Conservation (phyloP, 2,797 vertebrate genomes). For the Avahi laniger region DNA sequence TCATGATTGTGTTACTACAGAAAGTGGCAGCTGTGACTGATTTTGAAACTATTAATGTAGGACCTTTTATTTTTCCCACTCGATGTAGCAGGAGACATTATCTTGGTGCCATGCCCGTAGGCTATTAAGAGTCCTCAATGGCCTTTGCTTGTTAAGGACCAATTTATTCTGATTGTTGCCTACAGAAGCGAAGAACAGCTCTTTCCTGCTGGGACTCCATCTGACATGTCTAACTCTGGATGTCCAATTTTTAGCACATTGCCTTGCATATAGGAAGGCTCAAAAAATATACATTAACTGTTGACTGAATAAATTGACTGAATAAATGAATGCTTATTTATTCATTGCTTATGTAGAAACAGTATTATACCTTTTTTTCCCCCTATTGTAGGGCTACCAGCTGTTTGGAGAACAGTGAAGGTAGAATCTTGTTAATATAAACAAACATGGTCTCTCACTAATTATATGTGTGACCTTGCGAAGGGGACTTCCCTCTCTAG, state of each 20-base stretch:
- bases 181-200: neutral
- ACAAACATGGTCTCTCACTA: slow-evolving; percentile 53
- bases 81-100: neutral
- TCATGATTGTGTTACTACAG: neutral
- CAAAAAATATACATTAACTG: neutral
- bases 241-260: neutral
- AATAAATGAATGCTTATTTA: neutral
- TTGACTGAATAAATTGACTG: neutral
- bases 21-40: neutral
- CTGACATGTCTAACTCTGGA: neutral
- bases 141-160: neutral
- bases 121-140: neutral
- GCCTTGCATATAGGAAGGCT: neutral
- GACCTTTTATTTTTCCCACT: neutral
- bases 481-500: slow-evolving; percentile 57
- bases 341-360: neutral
- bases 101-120: no score
- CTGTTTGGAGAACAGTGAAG: slow-evolving; percentile 33
- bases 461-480: slow-evolving; percentile 56
- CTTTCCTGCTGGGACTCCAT: neutral
- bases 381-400: neutral
- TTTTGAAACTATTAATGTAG: neutral
- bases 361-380: neutral
- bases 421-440: slow-evolving; percentile 43
- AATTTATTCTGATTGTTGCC: neutral